Base-by-base conservation (phyloP, 2,797 vertebrate genomes). In the Spatula clypeata region DNA sequence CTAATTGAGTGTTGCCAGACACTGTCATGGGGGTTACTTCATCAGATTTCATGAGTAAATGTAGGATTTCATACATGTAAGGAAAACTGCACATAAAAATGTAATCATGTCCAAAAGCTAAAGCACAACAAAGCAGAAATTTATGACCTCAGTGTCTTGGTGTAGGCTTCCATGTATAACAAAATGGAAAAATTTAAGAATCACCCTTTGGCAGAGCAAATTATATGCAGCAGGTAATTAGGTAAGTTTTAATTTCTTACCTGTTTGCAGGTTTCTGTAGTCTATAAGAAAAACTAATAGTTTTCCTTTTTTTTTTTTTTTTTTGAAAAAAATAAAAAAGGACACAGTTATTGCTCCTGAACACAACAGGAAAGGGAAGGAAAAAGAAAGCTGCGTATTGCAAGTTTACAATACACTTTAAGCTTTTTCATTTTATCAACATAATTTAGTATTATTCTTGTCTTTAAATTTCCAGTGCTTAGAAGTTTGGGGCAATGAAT, bases 191-290 rank as follows among this genome's bases (percentile, higher is more conserved):
- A 86, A 69, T 12, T 14, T 26, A 29, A 61, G 11, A 16, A 5
- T 2, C 8, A 70, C 7, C 19, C 8, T 7, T 71, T 60, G n/a
- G 27, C 3, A 66, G 5, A 86, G 14, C 10, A 94, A 76, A 77
- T 67, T 31, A 53, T 13, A n/a, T 17, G 9, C 31, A 87, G 40
- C 31, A 62, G 29, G 36, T 72, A 27, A 45, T 16, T 15, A 44
- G 0, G 0, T 24, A 44, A 0, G 0, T 21, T 36, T 90, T 47
- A 19, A 11, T 40, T 83, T 67, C 75, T 90, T 4, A n/a, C 17
- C 36, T 32, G 12, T 61, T 53, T 55, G 15, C 44, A 87, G 31
- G 13, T 57, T 23, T 66, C 44, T 73, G 31, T 23, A 49, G 26
- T 6, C 42, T 62, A 10, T 14, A 69, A 75, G 55, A 85, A 34